A percentile compares a stretch with the other conserved stretches of the same genome.
These are phyloP conservation scores for Epinotia bilunana DNA, from an alignment of 2,888 invertebrate species.

Conservation along the genomic window DNA sequence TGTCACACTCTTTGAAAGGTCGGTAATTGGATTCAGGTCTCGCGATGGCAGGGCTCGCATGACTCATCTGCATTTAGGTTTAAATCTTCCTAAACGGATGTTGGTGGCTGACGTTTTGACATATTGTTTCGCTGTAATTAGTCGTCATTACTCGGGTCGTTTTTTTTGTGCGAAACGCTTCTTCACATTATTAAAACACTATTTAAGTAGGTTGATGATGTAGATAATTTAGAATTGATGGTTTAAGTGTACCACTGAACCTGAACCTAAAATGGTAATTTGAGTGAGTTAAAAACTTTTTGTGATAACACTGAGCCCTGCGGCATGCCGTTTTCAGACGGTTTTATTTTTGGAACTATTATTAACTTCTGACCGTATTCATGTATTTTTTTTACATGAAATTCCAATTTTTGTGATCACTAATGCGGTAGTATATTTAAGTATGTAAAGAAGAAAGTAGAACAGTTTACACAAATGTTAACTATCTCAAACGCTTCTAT, in stretches of 20 bases:
- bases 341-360: constrained; percentile 1
- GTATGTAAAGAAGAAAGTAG: constrained; percentile 1
- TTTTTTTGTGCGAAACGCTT: not conserved
- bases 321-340: not conserved
- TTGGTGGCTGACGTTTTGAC: constrained; percentile 30
- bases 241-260: not conserved
- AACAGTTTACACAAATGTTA: constrained; percentile 26
- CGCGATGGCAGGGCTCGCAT: constrained; percentile 50
- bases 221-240: constrained; percentile 1
- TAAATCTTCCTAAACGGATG: constrained; percentile 24
- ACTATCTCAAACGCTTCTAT: constrained; percentile 29
- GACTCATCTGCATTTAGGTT: constrained; percentile 30
- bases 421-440: not conserved
- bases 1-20: constrained; percentile 67
- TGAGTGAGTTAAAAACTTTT: constrained; percentile 4
- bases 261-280: not conserved
- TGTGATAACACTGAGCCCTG: constrained; percentile 2
- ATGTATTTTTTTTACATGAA: not conserved
- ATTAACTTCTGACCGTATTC: not conserved
- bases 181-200: not conserved
- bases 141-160: constrained; percentile 12
- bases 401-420: not conserved
- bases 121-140: constrained; percentile 31
- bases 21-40: constrained; percentile 67
- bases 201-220: constrained; percentile 6